Base-by-base conservation (phyloP, 2,113 vertebrate species). In the Microtus richardsoni region DNA sequence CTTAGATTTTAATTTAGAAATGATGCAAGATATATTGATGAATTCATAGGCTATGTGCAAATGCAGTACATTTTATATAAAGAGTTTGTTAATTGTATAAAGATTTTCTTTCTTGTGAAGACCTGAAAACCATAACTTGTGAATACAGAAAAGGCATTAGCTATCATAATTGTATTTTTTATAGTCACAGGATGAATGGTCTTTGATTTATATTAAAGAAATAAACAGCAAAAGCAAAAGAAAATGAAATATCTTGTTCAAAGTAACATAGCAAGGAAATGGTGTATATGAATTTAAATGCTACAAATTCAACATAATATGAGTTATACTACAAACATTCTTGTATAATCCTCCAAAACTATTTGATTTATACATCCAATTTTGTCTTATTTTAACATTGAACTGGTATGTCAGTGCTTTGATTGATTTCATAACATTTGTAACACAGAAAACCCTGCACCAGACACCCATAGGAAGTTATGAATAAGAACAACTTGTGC, bases 361-460 rank as follows among this genome's bases (percentile, higher is more conserved):
- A 80, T 13, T 26, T 83, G 70, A 84, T 24, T 80, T 92, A 36
- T 88, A 73, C 88, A 84, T 95, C 75, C 70, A 60, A 47, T 77
- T 71, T 90, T 88, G 75, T 54, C 73, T 86, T 22, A 80, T 89
- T 77, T 92, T 24, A 39, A 7, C 70, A 74, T 83, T 58, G 68
- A 87, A 83, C 3, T 22, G 91, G 66, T 39, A 10, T 70, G 12
- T 60, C 6, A 54, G 22, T 89, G 86, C 24, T 36, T 78, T 9
- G 2, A 83, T 75, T 79, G 8, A 74, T n/a, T 54, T 71, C 49
- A 85, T 52, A 33, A 95, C 41, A 9, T 6, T 87, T 84, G 41
- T 68, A 54, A n/a, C 3, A 80, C 36, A 79, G 49, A 2, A 89
- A 30, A 88, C 30, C 26, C 11, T 58, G 26, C 8, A 88, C 14